These are phyloP conservation scores for Melanotaenia maccullochi DNA, from an alignment of 2,797 vertebrate genomes.

Conservation along the genomic window DNA sequence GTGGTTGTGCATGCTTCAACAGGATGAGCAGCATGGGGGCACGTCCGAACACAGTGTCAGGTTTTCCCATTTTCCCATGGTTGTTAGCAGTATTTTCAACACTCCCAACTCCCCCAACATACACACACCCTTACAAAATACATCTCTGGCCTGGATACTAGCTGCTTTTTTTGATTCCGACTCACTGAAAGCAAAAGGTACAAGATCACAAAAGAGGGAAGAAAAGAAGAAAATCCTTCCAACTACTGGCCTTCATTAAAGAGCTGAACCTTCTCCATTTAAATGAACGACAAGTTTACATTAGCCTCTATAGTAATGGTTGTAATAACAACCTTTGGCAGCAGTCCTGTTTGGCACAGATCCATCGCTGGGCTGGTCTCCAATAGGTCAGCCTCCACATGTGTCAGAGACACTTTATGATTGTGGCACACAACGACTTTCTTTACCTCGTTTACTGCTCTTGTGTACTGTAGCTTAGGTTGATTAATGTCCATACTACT, in stretches of 20 bases:
- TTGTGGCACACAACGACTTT: slow-evolving; percentile 42
- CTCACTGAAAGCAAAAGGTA: background rate
- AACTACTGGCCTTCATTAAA: slow-evolving; percentile 16
- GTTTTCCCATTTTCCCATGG: slow-evolving; percentile 40
- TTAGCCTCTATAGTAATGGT: slow-evolving; percentile 52
- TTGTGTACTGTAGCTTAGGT: slow-evolving; percentile 29
- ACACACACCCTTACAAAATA: background rate
- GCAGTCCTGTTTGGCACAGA: slow-evolving; percentile 41
- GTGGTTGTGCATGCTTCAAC: slow-evolving; percentile 22
- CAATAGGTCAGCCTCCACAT: slow-evolving; percentile 70
- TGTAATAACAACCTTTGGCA: slow-evolving; percentile 60
- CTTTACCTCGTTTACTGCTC: slow-evolving; percentile 52
- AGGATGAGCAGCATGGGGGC: slow-evolving; percentile 31
- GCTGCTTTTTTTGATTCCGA: background rate
- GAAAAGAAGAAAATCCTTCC: slow-evolving; percentile 7
- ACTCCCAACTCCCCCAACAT: background rate
- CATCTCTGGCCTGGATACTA: background rate
- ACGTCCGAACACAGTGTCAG: slow-evolving; percentile 17
- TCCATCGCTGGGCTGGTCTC: slow-evolving; percentile 53
- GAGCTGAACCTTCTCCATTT: slow-evolving; percentile 35
- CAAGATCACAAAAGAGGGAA: slow-evolving; percentile 5
- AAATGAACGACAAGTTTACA: slow-evolving; percentile 58
- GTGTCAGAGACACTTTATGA: slow-evolving; percentile 65
- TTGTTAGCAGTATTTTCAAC: slow-evolving; percentile 28
- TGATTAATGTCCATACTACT: slow-evolving; percentile 73